phyloP scores from a whole-genome alignment of 2,797 vertebrate genomes.

The Hydrocynus forskahlii region DNA sequence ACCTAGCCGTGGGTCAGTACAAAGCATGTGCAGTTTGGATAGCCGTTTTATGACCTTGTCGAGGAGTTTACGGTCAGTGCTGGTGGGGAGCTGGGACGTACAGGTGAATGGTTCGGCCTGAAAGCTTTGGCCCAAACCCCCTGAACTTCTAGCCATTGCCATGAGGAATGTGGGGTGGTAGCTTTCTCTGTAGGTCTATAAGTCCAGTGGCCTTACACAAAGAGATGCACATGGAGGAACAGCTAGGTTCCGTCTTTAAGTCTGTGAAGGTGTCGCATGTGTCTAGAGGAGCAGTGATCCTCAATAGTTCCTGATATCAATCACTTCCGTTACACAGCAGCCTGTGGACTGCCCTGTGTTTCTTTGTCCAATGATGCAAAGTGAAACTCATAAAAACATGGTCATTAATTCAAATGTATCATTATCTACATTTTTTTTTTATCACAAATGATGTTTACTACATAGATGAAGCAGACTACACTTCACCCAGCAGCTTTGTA shows the following conservation, averaged over 20 bases:
- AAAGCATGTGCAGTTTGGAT: conserved; percentile 73
- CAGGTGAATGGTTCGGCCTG: conserved; percentile 27
- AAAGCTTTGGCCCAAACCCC: conserved; percentile 41
- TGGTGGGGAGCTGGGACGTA: conserved; percentile 53
- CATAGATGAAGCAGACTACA: background rate
- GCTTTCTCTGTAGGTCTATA: background rate
- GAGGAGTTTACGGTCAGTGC: conserved; percentile 65
- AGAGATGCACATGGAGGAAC: conserved; percentile 32
- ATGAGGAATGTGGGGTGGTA: conserved; percentile 50
- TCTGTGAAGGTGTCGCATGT: conserved; percentile 18
- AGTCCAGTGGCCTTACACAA: conserved; percentile 17
- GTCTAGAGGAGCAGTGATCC: conserved; percentile 4
- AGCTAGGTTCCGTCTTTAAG: background rate
- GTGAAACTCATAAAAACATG: background rate
- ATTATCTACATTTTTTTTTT: background rate
- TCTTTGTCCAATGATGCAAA: background rate
- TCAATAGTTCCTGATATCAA: conserved; percentile 6
- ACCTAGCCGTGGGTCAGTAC: conserved; percentile 72
- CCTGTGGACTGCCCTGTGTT: background rate
- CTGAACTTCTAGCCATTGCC: conserved; percentile 65
- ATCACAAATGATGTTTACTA: background rate
- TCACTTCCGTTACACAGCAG: conserved; percentile 16
- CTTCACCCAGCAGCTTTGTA: conserved; percentile 1
- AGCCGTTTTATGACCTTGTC: conserved; percentile 76
- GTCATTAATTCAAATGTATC: background rate